Evolutionary conservation across 2,888 invertebrate species (phyloP).

Genomic region (Siphlonurus alternatus): DNA sequence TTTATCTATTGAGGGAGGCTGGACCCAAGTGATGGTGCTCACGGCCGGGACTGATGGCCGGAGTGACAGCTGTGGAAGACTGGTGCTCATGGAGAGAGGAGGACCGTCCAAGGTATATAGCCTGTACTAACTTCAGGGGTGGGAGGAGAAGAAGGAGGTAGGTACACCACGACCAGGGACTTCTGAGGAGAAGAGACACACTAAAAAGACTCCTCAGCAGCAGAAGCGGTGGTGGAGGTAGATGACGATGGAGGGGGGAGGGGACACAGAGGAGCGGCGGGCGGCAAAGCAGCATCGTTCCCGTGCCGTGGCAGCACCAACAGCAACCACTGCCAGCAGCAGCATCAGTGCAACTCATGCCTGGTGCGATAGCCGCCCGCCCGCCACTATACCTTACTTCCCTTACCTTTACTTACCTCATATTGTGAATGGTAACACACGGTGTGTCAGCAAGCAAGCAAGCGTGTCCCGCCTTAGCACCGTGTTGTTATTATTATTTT

Average conservation of each 20-base stretch:
- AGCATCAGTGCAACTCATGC: too few species aligned
- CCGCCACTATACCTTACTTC: too few species aligned
- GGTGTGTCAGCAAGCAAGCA: not conserved
- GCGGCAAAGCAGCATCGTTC: too few species aligned
- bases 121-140: too few species aligned
- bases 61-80: too few species aligned
- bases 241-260: not conserved
- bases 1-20: not conserved
- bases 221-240: too few species aligned
- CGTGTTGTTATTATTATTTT: not conserved
- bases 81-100: not conserved
- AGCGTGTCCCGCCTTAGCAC: too few species aligned
- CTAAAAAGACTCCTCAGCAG: too few species aligned
- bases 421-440: not conserved
- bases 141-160: too few species aligned
- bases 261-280: not conserved
- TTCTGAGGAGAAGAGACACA: not conserved
- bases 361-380: not conserved
- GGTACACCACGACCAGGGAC: too few species aligned
- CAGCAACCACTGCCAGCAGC: not conserved
- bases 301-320: not conserved
- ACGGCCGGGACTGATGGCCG: not conserved
- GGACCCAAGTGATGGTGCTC: not conserved
- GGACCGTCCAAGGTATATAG: not conserved
- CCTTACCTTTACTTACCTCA: not conserved